phyloP scores from a whole-genome alignment of 2,797 vertebrate species.

The Lutjanus campechanus region DNA sequence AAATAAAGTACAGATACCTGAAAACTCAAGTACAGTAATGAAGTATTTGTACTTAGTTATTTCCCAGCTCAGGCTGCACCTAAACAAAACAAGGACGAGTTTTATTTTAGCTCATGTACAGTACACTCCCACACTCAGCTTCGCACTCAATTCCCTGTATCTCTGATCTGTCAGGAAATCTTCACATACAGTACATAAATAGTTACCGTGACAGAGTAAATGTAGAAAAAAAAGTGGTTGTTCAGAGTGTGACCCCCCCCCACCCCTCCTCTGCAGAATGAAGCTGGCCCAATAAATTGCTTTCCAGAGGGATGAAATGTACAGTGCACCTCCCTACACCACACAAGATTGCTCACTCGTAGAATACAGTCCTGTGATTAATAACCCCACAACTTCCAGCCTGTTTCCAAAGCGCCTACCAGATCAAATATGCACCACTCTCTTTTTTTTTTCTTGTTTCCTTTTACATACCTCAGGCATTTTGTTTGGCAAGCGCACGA shows the following conservation, averaged over 20 bases:
- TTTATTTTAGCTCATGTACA: neutral
- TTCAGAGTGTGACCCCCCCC: neutral
- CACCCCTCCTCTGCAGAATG: conserved; percentile 38
- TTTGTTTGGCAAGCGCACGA: conserved; percentile 57
- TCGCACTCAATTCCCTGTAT: neutral
- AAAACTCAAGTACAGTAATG: too few relatives aligned
- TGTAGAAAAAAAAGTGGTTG: conserved; percentile 43
- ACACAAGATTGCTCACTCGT: conserved; percentile 63
- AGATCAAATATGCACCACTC: conserved; percentile 64
- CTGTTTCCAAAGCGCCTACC: conserved; percentile 59
- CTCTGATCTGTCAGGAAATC: conserved; percentile 31
- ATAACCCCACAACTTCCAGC: conserved; percentile 65
- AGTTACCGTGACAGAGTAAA: conserved; percentile 44
- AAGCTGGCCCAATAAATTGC: conserved; percentile 68
- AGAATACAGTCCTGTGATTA: conserved; percentile 70
- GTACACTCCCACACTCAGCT: neutral
- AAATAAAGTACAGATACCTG: too few relatives aligned
- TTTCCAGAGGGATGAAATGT: conserved; percentile 63
- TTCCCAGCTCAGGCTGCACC: neutral
- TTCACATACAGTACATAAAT: conserved; percentile 42
- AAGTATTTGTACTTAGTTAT: too few relatives aligned
- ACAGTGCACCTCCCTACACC: conserved; percentile 42
- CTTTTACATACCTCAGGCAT: conserved; percentile 46
- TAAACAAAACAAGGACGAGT: too few relatives aligned
- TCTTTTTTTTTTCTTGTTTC: neutral